Conservation (phyloP, 2,888 invertebrate genomes). For the Apoda limacodes region DNA sequence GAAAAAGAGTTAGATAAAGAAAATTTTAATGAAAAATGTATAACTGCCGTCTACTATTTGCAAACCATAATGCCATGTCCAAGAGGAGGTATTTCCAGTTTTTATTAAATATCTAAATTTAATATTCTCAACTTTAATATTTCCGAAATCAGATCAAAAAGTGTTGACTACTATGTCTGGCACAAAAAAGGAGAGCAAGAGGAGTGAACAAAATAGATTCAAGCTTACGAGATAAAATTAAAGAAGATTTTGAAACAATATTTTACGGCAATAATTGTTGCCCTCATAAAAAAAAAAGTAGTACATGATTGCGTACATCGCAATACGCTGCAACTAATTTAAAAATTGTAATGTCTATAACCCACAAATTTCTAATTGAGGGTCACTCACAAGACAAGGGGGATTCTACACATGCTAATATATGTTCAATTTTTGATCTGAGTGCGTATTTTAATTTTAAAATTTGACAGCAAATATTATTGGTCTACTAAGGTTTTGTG, state of each 20-base stretch:
- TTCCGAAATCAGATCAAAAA: slow-evolving; percentile 4
- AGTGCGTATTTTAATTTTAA: too few relatives aligned
- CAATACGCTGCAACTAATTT: slow-evolving; percentile 8
- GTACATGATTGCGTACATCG: slow-evolving; percentile 10
- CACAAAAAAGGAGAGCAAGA: slow-evolving; percentile 10
- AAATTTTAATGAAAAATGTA: slow-evolving; percentile 5
- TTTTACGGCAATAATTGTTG: slow-evolving; percentile 12
- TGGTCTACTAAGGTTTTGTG: too few relatives aligned
- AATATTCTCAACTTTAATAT: slow-evolving; percentile 9
- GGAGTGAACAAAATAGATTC: slow-evolving; percentile 14
- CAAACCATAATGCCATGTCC: slow-evolving; percentile 10
- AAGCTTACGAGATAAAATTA: slow-evolving; percentile 6
- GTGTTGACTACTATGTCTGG: slow-evolving; percentile 8
- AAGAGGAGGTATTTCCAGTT: slow-evolving; percentile 6
- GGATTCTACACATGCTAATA: slow-evolving; percentile 21
- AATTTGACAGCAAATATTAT: too few relatives aligned
- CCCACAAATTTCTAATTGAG: slow-evolving; percentile 24
- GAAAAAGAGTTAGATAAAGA: slow-evolving; percentile 9
- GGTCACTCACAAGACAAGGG: slow-evolving; percentile 27
- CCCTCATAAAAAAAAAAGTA: slow-evolving; percentile 13
- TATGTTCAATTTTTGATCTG: too few relatives aligned
- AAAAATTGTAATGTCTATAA: slow-evolving; percentile 14
- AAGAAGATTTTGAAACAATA: slow-evolving; percentile 5
- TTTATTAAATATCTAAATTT: slow-evolving; percentile 10
- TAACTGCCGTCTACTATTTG: slow-evolving; percentile 9